phyloP scores from a whole-genome alignment of 2,113 vertebrate genomes.

The Arizona elegans region DNA sequence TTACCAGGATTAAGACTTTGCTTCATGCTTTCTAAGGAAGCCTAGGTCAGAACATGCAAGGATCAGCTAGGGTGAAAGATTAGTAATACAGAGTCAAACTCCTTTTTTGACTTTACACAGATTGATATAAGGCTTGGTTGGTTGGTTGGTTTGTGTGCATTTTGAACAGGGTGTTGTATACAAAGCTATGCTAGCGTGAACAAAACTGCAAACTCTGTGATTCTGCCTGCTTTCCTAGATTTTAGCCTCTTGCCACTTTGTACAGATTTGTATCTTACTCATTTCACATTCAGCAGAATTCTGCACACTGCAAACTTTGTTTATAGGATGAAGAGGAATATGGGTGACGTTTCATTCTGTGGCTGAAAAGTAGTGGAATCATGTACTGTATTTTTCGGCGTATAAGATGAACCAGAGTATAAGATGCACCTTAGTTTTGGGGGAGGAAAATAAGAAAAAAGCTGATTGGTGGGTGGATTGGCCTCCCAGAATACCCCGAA shows the following conservation, averaged over 20 bases:
- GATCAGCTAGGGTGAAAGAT: background rate
- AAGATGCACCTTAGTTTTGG: no score
- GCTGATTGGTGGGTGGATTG: no score
- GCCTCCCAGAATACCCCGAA: no score
- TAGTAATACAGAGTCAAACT: background rate
- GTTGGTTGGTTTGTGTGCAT: background rate
- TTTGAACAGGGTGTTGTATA: background rate
- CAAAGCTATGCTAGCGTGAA: background rate
- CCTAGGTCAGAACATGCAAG: background rate
- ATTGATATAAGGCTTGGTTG: background rate
- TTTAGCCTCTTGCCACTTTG: background rate
- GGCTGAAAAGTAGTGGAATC: background rate
- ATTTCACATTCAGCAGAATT: background rate
- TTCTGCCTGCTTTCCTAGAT: background rate
- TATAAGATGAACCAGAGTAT: no score
- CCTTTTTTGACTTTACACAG: background rate
- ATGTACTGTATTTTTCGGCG: background rate
- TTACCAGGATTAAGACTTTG: no score
- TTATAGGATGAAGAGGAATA: background rate
- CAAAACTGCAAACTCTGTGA: no score
- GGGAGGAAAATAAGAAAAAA: no score
- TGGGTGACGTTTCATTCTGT: background rate
- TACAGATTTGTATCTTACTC: background rate
- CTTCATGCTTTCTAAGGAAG: no score
- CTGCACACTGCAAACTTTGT: background rate